Conservation (phyloP, 2,797 vertebrate species). For the Centropyge bicolor region DNA sequence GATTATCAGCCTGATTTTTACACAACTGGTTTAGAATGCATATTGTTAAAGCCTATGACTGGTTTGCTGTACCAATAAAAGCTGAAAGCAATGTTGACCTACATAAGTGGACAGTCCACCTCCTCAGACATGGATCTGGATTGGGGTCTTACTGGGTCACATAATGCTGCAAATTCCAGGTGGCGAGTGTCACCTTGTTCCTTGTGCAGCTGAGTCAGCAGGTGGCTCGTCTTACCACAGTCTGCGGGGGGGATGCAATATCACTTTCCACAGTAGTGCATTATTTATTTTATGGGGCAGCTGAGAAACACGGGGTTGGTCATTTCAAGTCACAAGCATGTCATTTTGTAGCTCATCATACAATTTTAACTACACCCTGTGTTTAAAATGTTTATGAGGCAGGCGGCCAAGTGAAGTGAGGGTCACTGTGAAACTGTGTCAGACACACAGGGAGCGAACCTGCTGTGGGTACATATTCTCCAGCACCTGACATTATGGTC, state of each 20-base stretch:
- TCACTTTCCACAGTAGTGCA: constrained; percentile 80
- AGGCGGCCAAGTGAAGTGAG: neutral
- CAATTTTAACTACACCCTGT: constrained; percentile 31
- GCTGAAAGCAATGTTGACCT: neutral
- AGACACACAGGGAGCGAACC: neutral
- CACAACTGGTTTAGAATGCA: neutral
- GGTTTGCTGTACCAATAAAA: neutral
- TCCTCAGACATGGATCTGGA: neutral
- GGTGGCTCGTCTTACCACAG: constrained; percentile 67
- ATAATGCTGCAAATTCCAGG: constrained; percentile 37
- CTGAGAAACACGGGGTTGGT: constrained; percentile 40
- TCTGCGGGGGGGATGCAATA: constrained; percentile 53
- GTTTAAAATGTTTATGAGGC: constrained; percentile 38
- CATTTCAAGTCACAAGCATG: constrained; percentile 26
- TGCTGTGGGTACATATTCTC: neutral
- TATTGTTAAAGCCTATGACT: neutral
- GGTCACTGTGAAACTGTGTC: neutral
- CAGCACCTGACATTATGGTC: constrained; percentile 10
- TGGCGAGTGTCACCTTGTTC: constrained; percentile 28
- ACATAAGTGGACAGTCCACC: neutral
- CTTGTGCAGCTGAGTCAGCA: constrained; percentile 52
- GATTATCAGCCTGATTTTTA: neutral
- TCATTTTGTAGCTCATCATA: constrained; percentile 39
- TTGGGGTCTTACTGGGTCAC: constrained; percentile 10
- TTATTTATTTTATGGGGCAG: constrained; percentile 76